Evolutionary conservation across 2,888 invertebrate species (phyloP).

Genomic region (Andrena trimmerana): DNA sequence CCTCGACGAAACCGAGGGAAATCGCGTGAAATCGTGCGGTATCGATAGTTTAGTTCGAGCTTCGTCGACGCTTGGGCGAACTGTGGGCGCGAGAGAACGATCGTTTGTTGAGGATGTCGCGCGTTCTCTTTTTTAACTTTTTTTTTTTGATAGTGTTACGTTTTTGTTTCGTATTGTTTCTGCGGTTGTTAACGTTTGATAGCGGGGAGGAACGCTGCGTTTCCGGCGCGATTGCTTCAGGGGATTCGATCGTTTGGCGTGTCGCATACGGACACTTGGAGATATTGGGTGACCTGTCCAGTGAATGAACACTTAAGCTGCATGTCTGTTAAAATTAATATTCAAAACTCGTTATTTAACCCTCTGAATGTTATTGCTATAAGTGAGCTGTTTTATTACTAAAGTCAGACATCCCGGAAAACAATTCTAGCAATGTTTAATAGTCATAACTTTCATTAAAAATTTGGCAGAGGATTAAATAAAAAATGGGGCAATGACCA

Average conservation of each 20-base stretch:
- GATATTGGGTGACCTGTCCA: neutral
- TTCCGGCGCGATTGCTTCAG: conserved; percentile 14
- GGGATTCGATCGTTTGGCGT: conserved; percentile 6
- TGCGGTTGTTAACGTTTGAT: conserved; percentile 78
- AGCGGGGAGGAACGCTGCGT: conserved; percentile 9
- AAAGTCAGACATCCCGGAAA: no score
- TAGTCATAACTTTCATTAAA: no score
- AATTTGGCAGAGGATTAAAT: no score
- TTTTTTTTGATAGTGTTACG: conserved; percentile 76
- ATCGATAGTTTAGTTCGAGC: neutral
- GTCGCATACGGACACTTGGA: conserved; percentile 6
- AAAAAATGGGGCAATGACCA: no score
- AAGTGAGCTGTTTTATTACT: no score
- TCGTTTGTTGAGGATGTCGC: conserved; percentile 76
- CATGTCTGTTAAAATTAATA: no score
- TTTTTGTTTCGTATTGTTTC: conserved; percentile 82
- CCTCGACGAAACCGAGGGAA: conserved; percentile 14
- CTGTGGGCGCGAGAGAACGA: conserved; percentile 20
- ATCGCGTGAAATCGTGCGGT: neutral
- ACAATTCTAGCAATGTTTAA: no score
- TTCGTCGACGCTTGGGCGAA: conserved; percentile 2
- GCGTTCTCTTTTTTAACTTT: conserved; percentile 23
- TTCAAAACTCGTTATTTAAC: no score
- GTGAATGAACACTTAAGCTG: no score
- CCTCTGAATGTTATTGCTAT: no score